Base-by-base conservation (phyloP, 2,797 vertebrate genomes). In the Triplophysa yarkandensis region DNA sequence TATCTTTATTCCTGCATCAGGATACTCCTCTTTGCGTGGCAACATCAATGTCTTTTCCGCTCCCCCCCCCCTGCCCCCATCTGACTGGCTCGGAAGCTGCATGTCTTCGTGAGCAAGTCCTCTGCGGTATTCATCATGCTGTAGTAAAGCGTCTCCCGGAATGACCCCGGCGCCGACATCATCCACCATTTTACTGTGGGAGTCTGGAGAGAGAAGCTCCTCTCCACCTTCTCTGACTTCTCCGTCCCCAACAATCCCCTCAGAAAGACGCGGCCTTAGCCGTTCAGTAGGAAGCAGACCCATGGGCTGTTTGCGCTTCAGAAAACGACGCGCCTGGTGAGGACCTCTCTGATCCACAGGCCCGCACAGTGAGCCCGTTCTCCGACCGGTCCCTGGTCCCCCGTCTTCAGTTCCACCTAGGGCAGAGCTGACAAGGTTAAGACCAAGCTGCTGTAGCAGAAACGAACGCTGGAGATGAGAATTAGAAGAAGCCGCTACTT, bases 51-150 rank as follows among this genome's bases (percentile, higher is more conserved):
- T 86, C 89, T 28, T 89, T 80, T 89, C 94, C 82, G 81, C 92
- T 78, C 83, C 93, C 78, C 91, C 92, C 41, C 88, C 87, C 0
- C 88, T 88, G 0, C 94, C 91, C 2, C 94, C 93, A 78, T 98
- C 97, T 0, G 97, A 98, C 81, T 99, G 97, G 83, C 95, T 98
- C 19, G 97, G 96, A 88, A 98, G 92, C 83, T 99, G 97, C 44
- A 93, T 89, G 23, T 98, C 97, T 79, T 98, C 97, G 77, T 96
- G 96, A 27, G 88, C 85, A 25, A 74, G 55, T 13, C 69, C 80
- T 4, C 44, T 90, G 76, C 81, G 89, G 88, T 67, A 92, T 88
- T 36, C 91, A 90, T 79, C 92, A 81, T 36, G 92, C 85, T 92
- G 52, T 87, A 92, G 23, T 87, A 78, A 82, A 87, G 87, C 77